Percentiles rank a stretch among this genome's conserved stretches.
Evolutionary conservation across 2,888 invertebrate genomes (phyloP).

Genomic region (Synergus umbraculus): DNA sequence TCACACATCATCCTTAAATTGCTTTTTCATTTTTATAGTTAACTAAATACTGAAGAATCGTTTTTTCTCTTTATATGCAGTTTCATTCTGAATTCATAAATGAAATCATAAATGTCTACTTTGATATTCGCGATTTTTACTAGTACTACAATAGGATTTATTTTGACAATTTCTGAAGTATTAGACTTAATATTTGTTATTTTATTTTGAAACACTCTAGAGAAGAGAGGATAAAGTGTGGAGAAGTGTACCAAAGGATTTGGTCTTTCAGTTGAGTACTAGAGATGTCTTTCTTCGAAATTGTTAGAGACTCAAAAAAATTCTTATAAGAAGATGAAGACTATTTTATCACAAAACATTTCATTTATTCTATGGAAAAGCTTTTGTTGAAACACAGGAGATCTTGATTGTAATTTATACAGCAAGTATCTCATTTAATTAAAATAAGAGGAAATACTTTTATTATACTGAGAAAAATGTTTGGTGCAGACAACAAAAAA

Average conservation of each 20-base stretch:
- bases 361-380: background rate
- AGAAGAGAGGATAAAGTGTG: constrained; percentile 3
- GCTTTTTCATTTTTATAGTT: background rate
- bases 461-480: no score
- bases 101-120: background rate
- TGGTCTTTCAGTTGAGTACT: constrained; percentile 15
- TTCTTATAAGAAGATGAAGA: background rate
- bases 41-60: no score
- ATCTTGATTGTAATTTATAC: background rate
- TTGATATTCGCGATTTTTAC: background rate
- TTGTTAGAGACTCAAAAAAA: constrained; percentile 24
- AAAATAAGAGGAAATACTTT: background rate
- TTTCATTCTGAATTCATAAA: no score
- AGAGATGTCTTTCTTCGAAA: constrained; percentile 21
- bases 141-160: background rate
- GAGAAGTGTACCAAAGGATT: constrained; percentile 25
- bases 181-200: background rate
- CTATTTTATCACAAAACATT: background rate
- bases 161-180: background rate
- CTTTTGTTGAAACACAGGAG: background rate
- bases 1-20: background rate
- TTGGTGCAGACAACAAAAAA: no score
- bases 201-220: constrained; percentile 10
- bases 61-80: no score
- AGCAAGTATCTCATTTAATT: background rate